Evolutionary conservation across 2,888 invertebrate species (phyloP).

Genomic region (Euspilapteryx auroguttella): DNA sequence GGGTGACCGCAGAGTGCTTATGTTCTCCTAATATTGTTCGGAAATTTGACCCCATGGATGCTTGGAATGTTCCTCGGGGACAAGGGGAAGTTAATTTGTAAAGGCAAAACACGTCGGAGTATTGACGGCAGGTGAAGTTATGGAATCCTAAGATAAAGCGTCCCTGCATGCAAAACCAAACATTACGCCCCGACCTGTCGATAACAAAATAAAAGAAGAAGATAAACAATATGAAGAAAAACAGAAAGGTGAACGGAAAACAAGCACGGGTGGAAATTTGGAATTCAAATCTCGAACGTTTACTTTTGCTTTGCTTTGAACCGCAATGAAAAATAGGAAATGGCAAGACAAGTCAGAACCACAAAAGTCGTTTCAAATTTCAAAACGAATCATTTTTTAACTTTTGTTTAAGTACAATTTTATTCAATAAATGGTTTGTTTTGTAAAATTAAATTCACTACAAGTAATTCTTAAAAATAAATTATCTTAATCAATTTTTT

Average conservation of each 20-base stretch:
- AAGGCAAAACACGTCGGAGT: too few species aligned
- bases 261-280: constrained; percentile 44
- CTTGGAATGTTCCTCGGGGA: constrained; percentile 2
- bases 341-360: too few species aligned
- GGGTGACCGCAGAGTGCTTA: constrained; percentile 29
- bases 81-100: background rate
- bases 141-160: constrained; percentile 8
- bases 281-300: constrained; percentile 55
- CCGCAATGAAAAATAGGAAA: constrained; percentile 6
- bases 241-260: constrained; percentile 49
- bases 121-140: too few species aligned
- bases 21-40: constrained; percentile 17
- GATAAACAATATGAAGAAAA: constrained; percentile 53
- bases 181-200: constrained; percentile 21
- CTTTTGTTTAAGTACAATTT: too few species aligned
- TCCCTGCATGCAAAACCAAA: constrained; percentile 32
- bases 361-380: too few species aligned
- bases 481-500: too few species aligned
- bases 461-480: too few species aligned
- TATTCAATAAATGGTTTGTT: too few species aligned
- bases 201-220: constrained; percentile 46
- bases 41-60: constrained; percentile 8
- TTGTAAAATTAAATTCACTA: too few species aligned
- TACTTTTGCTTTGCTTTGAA: constrained; percentile 21
- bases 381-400: too few species aligned